phyloP scores from a whole-genome alignment of 1,140 invertebrate genomes.

The Brachionus rotundiformis region DNA sequence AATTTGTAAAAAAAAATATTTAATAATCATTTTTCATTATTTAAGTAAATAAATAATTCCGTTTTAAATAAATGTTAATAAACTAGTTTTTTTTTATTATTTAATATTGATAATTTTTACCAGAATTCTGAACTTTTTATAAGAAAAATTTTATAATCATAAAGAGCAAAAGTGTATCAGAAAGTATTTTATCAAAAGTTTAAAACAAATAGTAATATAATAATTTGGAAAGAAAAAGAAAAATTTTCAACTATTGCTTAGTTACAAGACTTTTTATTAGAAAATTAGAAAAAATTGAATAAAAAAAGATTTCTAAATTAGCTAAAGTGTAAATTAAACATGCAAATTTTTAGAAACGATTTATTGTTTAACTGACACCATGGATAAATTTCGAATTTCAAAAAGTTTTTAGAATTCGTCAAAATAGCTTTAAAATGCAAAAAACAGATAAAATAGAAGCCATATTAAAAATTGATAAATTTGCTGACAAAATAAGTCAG shows the following conservation, averaged over 20 bases:
- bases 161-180: neutral
- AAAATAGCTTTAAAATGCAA: conserved; percentile 12
- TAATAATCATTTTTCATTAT: neutral
- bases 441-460: conserved; percentile 37
- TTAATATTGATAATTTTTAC: too few relatives aligned
- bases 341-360: neutral
- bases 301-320: neutral
- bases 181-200: neutral
- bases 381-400: neutral
- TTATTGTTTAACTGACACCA: neutral
- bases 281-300: neutral
- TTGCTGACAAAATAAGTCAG: neutral
- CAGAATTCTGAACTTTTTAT: too few relatives aligned
- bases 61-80: neutral
- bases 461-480: conserved; percentile 16
- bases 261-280: conserved; percentile 28
- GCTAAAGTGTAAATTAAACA: neutral
- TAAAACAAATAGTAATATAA: conserved; percentile 12
- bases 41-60: neutral
- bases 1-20: neutral
- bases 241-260: conserved; percentile 27
- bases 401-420: too few relatives aligned
- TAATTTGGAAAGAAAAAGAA: neutral
- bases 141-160: neutral
- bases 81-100: neutral